phyloP scores from a whole-genome alignment of 2,888 invertebrate genomes.

The Venusia cambrica region DNA sequence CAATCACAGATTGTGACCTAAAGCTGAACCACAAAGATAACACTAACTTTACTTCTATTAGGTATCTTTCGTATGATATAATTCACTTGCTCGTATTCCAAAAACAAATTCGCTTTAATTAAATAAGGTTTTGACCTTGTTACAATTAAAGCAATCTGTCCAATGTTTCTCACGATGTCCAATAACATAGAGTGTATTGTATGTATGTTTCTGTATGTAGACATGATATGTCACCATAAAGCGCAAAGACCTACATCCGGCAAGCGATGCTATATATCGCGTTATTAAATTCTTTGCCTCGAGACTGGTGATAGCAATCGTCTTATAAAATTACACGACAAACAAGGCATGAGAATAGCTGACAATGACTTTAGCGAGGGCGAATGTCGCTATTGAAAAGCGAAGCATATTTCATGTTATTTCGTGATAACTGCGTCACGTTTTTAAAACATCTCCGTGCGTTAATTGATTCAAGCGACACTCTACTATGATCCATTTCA shows the following conservation, averaged over 20 bases:
- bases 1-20: too few species aligned
- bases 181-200: slow-evolving; percentile 4
- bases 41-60: too few species aligned
- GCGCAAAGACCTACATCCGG: slow-evolving; percentile 34
- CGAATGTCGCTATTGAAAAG: slow-evolving; percentile 60
- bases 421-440: slow-evolving; percentile 23
- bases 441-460: slow-evolving; percentile 2
- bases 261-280: slow-evolving; percentile 50
- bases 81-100: too few species aligned
- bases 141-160: too few species aligned
- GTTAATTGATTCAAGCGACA: background rate
- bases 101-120: too few species aligned
- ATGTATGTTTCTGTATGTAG: slow-evolving; percentile 9
- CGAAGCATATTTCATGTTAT: slow-evolving; percentile 62
- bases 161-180: slow-evolving; percentile 5
- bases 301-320: slow-evolving; percentile 67
- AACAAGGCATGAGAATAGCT: slow-evolving; percentile 67
- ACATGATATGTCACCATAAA: slow-evolving; percentile 17
- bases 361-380: slow-evolving; percentile 62
- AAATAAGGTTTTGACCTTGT: too few species aligned
- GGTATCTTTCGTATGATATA: too few species aligned
- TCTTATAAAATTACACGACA: slow-evolving; percentile 73
- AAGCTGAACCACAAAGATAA: too few species aligned
- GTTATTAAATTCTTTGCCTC: slow-evolving; percentile 76
- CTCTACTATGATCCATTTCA: too few species aligned